Evolutionary conservation across 2,113 vertebrate species (phyloP), one percentile per base, ranked within the genome.

Genomic region (Himantopus leucocephalus): DNA sequence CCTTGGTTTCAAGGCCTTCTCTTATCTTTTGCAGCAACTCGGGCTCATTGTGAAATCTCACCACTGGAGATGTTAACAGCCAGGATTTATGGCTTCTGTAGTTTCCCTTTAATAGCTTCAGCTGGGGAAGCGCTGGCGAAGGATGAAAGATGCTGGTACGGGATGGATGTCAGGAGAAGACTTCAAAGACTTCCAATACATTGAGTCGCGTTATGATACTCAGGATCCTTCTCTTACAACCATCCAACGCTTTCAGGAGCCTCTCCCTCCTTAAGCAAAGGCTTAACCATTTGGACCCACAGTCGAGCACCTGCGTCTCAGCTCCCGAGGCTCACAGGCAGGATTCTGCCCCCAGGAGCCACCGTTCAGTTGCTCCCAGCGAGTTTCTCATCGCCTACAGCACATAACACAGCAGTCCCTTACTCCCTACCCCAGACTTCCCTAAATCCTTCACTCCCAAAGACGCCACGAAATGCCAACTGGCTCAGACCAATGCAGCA

Each of bases 131-230:
- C 71, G 94, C 94, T 98, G 98, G 98, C 97, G 96, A 96, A 88
- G 97, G 98, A 98, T 98, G 95, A 98, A 98, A 98, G 96, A 74
- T 95, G 94, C 94, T 26, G 78, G 92, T 89, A 59, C 10, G 52
- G 98, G 97, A 98, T 93, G 96, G 96, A 97, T 98, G 97, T 64
- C 96, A 97, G 98, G 97, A 89, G 92, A 97, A 34, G 79, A 98
- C 98, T 98, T 98, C 97, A 97, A 98, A 98, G 98, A 97, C 97
- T 96, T 88, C 92, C 68, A 72, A 93, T 64, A 20, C 80, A 34
- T 23, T 3, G 47, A 96, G 93, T 37, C 35, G 90, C 60, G 14
- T 95, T 94, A 50, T 67, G 96, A 74, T 81, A 76, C 83, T 87
- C 47, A 1, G 90, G 96, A 96, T 96, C 88, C 87, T 95, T 96